Conservation (phyloP, 2,888 invertebrate species). For the Ormia ochracea region DNA sequence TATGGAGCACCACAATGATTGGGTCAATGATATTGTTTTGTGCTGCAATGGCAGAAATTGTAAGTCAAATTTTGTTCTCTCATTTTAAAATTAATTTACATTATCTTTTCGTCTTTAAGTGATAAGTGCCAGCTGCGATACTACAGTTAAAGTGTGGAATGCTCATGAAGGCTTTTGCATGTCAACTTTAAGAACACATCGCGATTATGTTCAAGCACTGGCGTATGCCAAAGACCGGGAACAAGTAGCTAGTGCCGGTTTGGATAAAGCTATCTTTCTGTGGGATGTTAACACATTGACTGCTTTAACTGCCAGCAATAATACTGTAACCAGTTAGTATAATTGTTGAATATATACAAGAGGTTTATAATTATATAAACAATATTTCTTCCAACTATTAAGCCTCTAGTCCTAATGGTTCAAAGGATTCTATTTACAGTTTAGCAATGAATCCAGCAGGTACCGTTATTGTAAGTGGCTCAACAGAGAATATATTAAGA, state of each 20-base stretch:
- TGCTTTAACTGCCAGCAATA: slow-evolving; percentile 97
- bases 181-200: slow-evolving; percentile 98
- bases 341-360: slow-evolving; percentile 75
- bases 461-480: slow-evolving; percentile 96
- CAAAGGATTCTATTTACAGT: slow-evolving; percentile 99
- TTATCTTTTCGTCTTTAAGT: slow-evolving; percentile 79
- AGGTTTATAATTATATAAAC: slow-evolving; percentile 78
- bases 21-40: slow-evolving; percentile 99
- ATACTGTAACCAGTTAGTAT: slow-evolving; percentile 93
- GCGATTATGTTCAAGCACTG: slow-evolving; percentile 98
- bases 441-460: slow-evolving; percentile 98
- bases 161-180: slow-evolving; percentile 99
- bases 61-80: slow-evolving; percentile 75
- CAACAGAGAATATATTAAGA: slow-evolving; percentile 94
- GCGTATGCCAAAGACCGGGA: slow-evolving; percentile 98
- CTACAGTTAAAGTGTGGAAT: slow-evolving; percentile 99
- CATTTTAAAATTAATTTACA: neutral
- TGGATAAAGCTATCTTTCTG: slow-evolving; percentile 96
- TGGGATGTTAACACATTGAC: slow-evolving; percentile 99
- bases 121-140: slow-evolving; percentile 99
- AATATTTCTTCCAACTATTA: neutral
- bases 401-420: slow-evolving; percentile 97
- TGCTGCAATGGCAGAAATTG: slow-evolving; percentile 97
- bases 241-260: slow-evolving; percentile 94
- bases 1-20: slow-evolving; percentile 99